phyloP scores from a whole-genome alignment of 2,113 vertebrate species.

The Mus pahari region DNA sequence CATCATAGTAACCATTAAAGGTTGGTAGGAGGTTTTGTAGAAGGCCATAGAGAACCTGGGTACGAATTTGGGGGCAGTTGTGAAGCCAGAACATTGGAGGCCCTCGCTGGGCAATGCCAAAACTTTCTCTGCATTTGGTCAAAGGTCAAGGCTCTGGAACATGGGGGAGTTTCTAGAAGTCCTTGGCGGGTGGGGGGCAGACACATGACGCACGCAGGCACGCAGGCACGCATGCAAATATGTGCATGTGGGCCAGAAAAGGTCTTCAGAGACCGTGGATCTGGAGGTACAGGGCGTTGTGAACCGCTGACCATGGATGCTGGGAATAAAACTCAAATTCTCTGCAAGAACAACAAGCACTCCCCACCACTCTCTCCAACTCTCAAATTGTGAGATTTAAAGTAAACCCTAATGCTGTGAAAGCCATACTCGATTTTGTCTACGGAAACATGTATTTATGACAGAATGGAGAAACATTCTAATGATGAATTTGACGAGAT shows the following conservation, averaged over 20 bases:
- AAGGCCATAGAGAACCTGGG: neutral
- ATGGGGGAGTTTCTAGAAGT: neutral
- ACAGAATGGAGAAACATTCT: neutral
- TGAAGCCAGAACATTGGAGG: neutral
- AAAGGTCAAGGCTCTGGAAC: neutral
- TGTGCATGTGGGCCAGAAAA: neutral
- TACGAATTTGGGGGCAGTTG: neutral
- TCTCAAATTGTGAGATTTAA: neutral
- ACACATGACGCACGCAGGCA: neutral
- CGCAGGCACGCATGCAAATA: neutral
- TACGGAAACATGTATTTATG: neutral
- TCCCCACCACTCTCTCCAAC: neutral
- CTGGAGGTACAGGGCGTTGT: neutral
- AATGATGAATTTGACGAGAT: slow-evolving; percentile 10
- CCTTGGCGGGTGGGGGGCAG: neutral
- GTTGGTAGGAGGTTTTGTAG: neutral
- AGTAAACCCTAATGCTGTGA: neutral
- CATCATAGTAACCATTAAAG: neutral
- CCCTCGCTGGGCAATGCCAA: neutral
- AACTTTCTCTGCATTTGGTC: neutral
- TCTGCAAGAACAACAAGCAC: neutral
- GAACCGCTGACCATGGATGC: neutral
- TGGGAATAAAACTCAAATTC: neutral
- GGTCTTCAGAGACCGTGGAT: neutral
- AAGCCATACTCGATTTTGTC: neutral